phyloP scores from a whole-genome alignment of 2,888 invertebrate species.

The Drosophila emarginata region DNA sequence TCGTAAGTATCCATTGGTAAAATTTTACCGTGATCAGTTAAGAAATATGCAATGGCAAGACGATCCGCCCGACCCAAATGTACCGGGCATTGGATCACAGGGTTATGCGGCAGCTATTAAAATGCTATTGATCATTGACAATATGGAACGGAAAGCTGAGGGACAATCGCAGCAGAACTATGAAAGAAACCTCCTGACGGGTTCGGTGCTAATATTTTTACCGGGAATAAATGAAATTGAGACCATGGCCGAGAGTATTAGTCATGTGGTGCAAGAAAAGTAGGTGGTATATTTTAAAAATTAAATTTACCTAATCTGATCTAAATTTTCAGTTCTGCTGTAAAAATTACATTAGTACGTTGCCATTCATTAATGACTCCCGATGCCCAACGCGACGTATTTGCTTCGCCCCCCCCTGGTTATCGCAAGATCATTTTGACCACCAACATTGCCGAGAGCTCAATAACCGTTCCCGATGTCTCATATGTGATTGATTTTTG shows the following conservation, averaged over 20 bases:
- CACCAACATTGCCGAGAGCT: slow-evolving; percentile 96
- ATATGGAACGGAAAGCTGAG: slow-evolving; percentile 66
- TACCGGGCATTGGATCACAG: slow-evolving; percentile 85
- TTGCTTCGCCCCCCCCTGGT: slow-evolving; percentile 78
- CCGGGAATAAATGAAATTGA: slow-evolving; percentile 95
- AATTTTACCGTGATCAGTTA: slow-evolving; percentile 85
- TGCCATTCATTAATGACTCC: slow-evolving; percentile 90
- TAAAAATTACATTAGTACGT: slow-evolving; percentile 62
- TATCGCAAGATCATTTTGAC: slow-evolving; percentile 92
- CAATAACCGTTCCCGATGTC: slow-evolving; percentile 94
- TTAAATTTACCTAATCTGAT: background rate
- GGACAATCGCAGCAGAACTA: slow-evolving; percentile 74
- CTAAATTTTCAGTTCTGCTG: slow-evolving; percentile 27
- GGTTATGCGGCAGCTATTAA: slow-evolving; percentile 86
- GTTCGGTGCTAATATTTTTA: slow-evolving; percentile 92
- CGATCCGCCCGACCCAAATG: slow-evolving; percentile 49
- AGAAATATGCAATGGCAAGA: slow-evolving; percentile 81
- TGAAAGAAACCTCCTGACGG: slow-evolving; percentile 40
- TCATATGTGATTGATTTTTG: slow-evolving; percentile 97
- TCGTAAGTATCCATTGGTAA: slow-evolving; percentile 84
- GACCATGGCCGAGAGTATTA: slow-evolving; percentile 70
- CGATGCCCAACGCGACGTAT: slow-evolving; percentile 88
- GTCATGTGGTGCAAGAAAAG: slow-evolving; percentile 25
- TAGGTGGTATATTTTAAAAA: slow-evolving; percentile 26
- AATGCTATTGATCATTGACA: slow-evolving; percentile 85